phyloP scores from a whole-genome alignment of 2,888 invertebrate genomes.

The Pristionchus japonicus region DNA sequence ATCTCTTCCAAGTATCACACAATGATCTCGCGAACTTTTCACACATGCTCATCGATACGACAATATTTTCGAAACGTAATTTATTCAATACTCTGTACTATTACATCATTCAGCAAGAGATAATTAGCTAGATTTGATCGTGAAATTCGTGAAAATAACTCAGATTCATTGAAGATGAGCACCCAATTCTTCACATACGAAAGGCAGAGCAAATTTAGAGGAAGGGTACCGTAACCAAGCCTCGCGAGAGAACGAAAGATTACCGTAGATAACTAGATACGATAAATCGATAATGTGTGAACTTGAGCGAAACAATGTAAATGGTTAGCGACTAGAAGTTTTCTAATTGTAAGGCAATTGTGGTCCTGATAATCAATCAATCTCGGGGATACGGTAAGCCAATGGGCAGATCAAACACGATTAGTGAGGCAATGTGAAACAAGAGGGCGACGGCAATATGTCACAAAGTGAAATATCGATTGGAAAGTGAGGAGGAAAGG shows the following conservation, averaged over 20 bases:
- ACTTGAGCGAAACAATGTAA: background rate
- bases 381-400: slow-evolving; percentile 28
- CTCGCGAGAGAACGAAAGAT: background rate
- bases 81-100: slow-evolving; percentile 41
- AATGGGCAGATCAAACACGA: background rate
- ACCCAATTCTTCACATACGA: slow-evolving; percentile 38
- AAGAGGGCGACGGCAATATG: slow-evolving; percentile 5
- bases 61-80: background rate
- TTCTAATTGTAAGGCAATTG: slow-evolving; percentile 13
- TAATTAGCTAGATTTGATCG: slow-evolving; percentile 3
- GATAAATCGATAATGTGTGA: slow-evolving; percentile 9
- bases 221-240: slow-evolving; percentile 38
- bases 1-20: background rate
- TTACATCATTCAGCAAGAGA: slow-evolving; percentile 22
- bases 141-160: slow-evolving; percentile 35
- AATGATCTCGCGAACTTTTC: background rate
- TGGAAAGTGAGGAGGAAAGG: slow-evolving; percentile 23
- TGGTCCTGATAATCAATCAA: slow-evolving; percentile 20
- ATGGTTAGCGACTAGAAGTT: background rate
- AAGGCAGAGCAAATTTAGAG: slow-evolving; percentile 5
- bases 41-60: background rate
- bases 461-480: slow-evolving; percentile 28
- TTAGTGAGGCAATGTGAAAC: slow-evolving; percentile 4
- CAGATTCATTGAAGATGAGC: slow-evolving; percentile 22
- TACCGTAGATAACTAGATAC: slow-evolving; percentile 28